These are phyloP conservation scores for Anoura caudifer DNA, from an alignment of 2,113 vertebrate species.

Conservation along the genomic window DNA sequence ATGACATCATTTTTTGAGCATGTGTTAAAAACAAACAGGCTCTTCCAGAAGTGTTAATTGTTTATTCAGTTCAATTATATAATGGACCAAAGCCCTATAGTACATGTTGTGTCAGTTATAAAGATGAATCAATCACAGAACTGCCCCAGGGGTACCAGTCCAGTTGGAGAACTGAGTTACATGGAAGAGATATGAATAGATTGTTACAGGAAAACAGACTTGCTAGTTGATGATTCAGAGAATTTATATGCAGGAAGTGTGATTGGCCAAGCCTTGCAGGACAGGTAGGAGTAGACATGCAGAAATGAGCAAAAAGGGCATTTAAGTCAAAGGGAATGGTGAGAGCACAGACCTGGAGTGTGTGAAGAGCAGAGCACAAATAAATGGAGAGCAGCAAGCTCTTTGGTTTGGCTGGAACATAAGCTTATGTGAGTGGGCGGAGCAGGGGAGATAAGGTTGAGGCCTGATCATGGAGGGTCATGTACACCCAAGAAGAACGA, in stretches of 20 bases:
- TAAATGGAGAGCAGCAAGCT: background rate
- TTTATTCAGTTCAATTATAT: background rate
- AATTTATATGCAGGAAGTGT: background rate
- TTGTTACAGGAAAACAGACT: background rate
- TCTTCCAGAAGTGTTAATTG: background rate
- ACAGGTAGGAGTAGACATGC: background rate
- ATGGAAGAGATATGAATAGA: background rate
- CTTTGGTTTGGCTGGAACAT: background rate
- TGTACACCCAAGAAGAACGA: background rate
- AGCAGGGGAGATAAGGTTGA: background rate
- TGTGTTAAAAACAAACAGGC: background rate
- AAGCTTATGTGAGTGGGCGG: background rate
- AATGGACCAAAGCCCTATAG: background rate
- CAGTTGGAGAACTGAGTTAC: background rate
- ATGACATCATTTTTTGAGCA: background rate
- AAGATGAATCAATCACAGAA: background rate
- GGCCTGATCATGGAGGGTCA: background rate
- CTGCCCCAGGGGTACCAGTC: background rate
- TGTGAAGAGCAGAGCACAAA: background rate
- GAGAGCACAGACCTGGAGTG: background rate
- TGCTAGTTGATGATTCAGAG: background rate
- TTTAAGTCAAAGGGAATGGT: background rate
- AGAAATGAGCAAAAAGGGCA: background rate
- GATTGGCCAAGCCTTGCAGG: background rate
- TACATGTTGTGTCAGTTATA: background rate